Base-by-base conservation (phyloP, 2,888 invertebrate genomes). In the Camptogramma bilineatum region DNA sequence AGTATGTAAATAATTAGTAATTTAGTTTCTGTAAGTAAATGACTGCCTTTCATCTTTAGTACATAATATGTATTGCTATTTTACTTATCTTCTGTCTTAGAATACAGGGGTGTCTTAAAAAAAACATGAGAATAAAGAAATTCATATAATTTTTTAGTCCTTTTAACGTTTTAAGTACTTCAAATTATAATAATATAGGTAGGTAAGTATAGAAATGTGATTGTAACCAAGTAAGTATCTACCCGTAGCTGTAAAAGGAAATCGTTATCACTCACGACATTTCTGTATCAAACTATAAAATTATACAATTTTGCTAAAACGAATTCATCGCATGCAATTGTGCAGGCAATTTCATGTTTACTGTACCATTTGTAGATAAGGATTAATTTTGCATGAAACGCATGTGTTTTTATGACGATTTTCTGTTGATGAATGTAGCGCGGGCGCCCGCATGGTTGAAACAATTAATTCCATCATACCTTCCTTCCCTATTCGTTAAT, bases 401-500 rank as follows among this genome's bases (percentile, higher is more conserved):
- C 53, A 7, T 19, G 18, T 56, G 42, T 52, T 62, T 21, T 53
- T 52, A 62, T 81, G 69, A 61, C 73, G 69, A 80, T 81, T 71
- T 68, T 58, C 59, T 57, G 62, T 66, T 71, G 71, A 73, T 77
- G 77, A 73, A 71, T 70, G 66, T 73, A 63, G 82, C 82, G 86
- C 89, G 90, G 90, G 90, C 80, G 82, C 92, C 92, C 92, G 91
- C 92, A 92, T 90, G 66, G 69, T 75, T 77, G 73, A 77, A 79
- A 83, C 83, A 85, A 87, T 87, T 51, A 68, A 83, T 84, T 80
- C 82, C 78, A 82, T 83, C 83, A 84, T 89, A 89, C 86, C 88
- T 91, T 90, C 86, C 88, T 91, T 90, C 85, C 85, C 86, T 88
- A 86, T 87, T 86, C 79, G 85, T 83, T 85, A 84, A 86, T 88